Conservation (phyloP, 2,113 vertebrate species). For the Bubo scandiacus region DNA sequence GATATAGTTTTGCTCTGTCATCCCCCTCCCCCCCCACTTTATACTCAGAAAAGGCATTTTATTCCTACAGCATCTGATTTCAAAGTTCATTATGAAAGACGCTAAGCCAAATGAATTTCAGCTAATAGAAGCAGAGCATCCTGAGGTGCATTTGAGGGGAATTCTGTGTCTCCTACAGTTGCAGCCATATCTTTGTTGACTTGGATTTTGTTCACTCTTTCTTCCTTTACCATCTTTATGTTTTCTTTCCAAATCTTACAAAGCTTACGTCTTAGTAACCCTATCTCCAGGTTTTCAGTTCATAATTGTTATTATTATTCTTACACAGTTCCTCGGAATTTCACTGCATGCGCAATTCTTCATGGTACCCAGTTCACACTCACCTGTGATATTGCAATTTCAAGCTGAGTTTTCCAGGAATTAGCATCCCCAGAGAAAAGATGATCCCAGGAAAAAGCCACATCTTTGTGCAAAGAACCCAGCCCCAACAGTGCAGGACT, state of each 20-base stretch:
- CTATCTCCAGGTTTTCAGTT: not conserved
- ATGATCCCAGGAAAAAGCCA: not conserved
- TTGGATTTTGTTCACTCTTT: not conserved
- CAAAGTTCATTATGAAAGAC: not conserved
- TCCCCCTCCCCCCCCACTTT: not conserved
- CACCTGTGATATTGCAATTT: not conserved
- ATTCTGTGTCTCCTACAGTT: not conserved
- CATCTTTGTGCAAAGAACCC: not conserved
- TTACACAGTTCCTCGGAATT: not conserved
- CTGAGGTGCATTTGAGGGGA: not conserved
- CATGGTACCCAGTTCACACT: not conserved
- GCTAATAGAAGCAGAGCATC: not conserved
- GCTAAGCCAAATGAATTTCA: not conserved
- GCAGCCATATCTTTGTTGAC: not conserved
- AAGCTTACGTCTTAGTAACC: not conserved
- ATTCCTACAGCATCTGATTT: not conserved
- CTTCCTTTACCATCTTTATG: not conserved
- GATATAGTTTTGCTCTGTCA: not conserved
- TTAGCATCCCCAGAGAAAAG: constrained; percentile 7
- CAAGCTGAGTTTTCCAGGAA: constrained; percentile 42
- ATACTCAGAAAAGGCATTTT: constrained; percentile 6
- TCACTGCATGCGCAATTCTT: not conserved
- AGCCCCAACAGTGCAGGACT: not conserved
- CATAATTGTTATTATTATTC: not conserved
- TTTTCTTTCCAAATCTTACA: not conserved